Base-by-base conservation (phyloP, 2,888 invertebrate genomes). In the Ecliptopera silaceata region DNA sequence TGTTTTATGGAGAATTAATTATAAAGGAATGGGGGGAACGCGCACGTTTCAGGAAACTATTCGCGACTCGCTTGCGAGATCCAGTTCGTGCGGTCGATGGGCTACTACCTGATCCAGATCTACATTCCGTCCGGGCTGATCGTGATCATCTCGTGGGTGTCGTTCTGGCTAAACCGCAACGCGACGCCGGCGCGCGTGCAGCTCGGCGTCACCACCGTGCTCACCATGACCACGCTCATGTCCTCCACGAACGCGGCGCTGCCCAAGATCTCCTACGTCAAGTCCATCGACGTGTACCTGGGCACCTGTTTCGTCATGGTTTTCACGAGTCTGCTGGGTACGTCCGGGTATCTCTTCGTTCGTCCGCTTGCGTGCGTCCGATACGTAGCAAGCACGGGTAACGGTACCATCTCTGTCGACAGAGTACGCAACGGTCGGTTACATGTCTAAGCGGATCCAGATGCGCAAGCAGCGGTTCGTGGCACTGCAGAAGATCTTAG, bases 231-330 rank as follows among this genome's bases (percentile, higher is more conserved):
- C 83, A 98, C 97, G 76, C 94, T 97, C 82, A 97, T 97, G 97
- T 97, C 97, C 80, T 97, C 96, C 85, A 97, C 97, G 78, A 97
- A 97, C 91, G 96, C 97, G 77, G 97, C 97, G 77, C 94, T 99
- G 90, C 98, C 98, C 76, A 97, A 98, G 93, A 97, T 98, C 87
- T 97, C 97, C 73, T 98, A 98, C 93, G 97, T 98, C 91, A 98
- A 98, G 92, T 96, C 96, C 79, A 98, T 98, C 92, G 98, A 98
- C 92, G 97, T 98, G 79, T 98, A 97, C 92, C 93, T 97, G 89
- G 97, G 97, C 84, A 97, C 97, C 81, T 97, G 97, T 93, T 98
- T 98, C 96, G 96, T 98, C 84, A 98, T 98, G 97, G 98, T 98
- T 80, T 98, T 98, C 93, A 97, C 97, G 75, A 97, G 97, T 84